Percentiles rank a stretch among this genome's conserved stretches.
Conservation (phyloP, 1,140 invertebrate species). For the Trichogramma pretiosum region DNA sequence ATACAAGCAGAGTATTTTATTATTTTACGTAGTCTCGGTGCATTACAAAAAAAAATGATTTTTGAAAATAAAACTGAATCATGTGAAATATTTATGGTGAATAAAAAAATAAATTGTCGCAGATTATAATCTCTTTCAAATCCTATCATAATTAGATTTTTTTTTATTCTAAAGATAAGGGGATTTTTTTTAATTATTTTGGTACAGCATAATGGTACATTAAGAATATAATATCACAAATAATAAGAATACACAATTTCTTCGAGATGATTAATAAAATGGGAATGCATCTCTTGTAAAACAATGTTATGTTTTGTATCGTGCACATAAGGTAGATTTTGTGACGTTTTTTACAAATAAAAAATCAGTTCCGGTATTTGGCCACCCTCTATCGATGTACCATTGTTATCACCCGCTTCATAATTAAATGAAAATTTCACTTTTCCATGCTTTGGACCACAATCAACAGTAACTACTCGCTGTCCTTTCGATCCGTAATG, state of each 20-base stretch:
- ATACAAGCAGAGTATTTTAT: slow-evolving; percentile 13
- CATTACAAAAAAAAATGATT: background rate
- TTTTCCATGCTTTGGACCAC: slow-evolving; percentile 58
- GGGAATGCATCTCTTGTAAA: too few species aligned
- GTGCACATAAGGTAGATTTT: too few species aligned
- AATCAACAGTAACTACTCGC: slow-evolving; percentile 67
- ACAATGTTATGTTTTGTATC: too few species aligned
- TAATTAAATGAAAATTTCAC: slow-evolving; percentile 81
- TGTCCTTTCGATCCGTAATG: slow-evolving; percentile 80
- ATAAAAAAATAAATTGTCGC: background rate
- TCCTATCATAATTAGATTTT: slow-evolving; percentile 14
- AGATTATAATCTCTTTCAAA: slow-evolving; percentile 8
- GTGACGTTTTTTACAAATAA: slow-evolving; percentile 52
- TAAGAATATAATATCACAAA: background rate
- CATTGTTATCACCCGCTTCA: slow-evolving; percentile 81
- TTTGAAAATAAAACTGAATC: slow-evolving; percentile 12
- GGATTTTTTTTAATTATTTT: slow-evolving; percentile 9
- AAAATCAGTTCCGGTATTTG: slow-evolving; percentile 88
- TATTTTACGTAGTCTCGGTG: slow-evolving; percentile 5
- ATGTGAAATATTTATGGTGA: background rate
- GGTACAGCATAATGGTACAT: slow-evolving; percentile 4
- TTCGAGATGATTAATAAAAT: slow-evolving; percentile 1
- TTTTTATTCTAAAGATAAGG: too few species aligned
- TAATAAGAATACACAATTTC: slow-evolving; percentile 11
- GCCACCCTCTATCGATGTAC: slow-evolving; percentile 82